phyloP scores from a whole-genome alignment of 2,888 invertebrate genomes.

The Candidula unifasciata region DNA sequence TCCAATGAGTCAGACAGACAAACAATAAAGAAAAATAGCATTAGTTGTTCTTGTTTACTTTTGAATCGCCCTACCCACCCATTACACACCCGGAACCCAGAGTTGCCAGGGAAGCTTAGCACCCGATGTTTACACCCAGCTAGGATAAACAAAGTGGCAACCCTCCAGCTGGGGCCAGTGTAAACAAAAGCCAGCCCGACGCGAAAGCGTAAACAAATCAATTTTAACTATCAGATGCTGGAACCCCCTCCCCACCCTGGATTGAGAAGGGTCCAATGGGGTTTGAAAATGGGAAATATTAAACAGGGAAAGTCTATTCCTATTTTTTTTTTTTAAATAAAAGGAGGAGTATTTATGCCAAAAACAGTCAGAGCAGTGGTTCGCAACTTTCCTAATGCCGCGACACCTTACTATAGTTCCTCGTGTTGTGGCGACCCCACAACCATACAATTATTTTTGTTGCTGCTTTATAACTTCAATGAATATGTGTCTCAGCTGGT shows the following conservation, averaged over 20 bases:
- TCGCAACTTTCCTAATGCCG: too few relatives aligned
- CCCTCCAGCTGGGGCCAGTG: constrained; percentile 42
- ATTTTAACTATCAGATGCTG: constrained; percentile 39
- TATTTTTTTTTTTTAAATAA: not conserved
- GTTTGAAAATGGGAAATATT: not conserved
- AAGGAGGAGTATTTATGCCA: not conserved
- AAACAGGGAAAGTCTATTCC: not conserved
- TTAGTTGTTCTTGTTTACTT: constrained; percentile 47
- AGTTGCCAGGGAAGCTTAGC: constrained; percentile 47
- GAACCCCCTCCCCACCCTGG: constrained; percentile 17
- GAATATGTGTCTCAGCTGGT: too few relatives aligned
- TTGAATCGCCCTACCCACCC: constrained; percentile 7
- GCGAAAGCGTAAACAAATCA: constrained; percentile 50
- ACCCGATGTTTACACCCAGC: constrained; percentile 47
- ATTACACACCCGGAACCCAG: not conserved
- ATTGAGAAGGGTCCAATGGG: not conserved
- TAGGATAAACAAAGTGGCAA: constrained; percentile 51
- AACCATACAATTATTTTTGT: too few relatives aligned
- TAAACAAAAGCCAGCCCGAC: constrained; percentile 44
- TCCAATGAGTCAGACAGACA: constrained; percentile 36
- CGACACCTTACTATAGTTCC: too few relatives aligned
- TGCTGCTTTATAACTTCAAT: too few relatives aligned
- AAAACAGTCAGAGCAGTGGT: too few relatives aligned
- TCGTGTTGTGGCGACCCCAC: too few relatives aligned
- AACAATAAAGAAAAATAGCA: constrained; percentile 44